Percentiles rank a stretch among this genome's conserved stretches.
phyloP scores from a whole-genome alignment of 2,797 vertebrate genomes.

The Dendrocincla fuliginosa region DNA sequence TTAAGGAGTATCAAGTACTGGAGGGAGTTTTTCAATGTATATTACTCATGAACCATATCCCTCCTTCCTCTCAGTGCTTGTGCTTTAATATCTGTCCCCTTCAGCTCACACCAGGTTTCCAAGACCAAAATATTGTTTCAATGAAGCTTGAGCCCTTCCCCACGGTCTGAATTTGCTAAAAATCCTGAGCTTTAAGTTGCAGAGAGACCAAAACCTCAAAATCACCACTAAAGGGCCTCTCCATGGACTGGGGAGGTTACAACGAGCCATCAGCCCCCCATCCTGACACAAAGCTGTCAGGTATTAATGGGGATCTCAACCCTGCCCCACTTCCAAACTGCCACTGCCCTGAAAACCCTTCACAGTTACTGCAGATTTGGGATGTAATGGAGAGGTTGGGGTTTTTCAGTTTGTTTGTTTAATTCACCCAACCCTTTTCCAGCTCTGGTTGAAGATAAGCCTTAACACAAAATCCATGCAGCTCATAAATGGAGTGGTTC shows the following conservation, averaged over 20 bases:
- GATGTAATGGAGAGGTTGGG: not conserved
- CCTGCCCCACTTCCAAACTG: not conserved
- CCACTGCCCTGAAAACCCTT: not conserved
- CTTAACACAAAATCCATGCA: not conserved
- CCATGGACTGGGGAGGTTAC: not conserved
- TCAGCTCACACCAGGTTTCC: not conserved
- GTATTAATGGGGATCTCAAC: not conserved
- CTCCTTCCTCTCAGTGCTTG: not conserved
- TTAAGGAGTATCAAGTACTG: not conserved
- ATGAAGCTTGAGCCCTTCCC: not conserved
- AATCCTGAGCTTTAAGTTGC: not conserved
- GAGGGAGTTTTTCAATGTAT: not conserved
- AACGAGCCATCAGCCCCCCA: not conserved
- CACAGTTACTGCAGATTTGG: not conserved
- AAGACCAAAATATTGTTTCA: not conserved
- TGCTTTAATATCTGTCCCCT: not conserved
- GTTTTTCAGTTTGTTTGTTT: not conserved
- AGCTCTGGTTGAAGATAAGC: not conserved
- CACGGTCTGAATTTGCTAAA: not conserved
- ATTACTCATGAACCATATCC: not conserved
- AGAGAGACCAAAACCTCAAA: not conserved
- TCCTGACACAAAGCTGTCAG: not conserved
- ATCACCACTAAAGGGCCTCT: not conserved
- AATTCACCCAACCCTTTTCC: not conserved
- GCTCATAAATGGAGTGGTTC: not conserved